Percentiles rank a stretch among this genome's conserved stretches.
phyloP scores from a whole-genome alignment of 64 coral and sea anemone species.

The Stylophora pistillata region DNA sequence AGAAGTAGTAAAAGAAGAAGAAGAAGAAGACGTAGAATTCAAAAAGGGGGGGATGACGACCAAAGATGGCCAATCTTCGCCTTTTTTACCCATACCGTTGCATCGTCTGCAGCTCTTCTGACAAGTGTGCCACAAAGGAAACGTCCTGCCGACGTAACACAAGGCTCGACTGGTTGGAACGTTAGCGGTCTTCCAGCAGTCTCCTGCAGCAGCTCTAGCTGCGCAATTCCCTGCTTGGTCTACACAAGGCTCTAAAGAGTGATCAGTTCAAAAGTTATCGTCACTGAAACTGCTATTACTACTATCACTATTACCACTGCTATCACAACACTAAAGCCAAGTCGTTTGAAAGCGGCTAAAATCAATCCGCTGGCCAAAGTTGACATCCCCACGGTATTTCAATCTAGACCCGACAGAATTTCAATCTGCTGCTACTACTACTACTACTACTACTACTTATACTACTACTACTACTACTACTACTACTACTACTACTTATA shows the following conservation, averaged over 20 bases:
- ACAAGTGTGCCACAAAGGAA: slow-evolving; percentile 3
- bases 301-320: too few species aligned
- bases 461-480: too few species aligned
- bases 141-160: neutral
- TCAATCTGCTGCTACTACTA: too few species aligned
- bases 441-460: too few species aligned
- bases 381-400: too few species aligned
- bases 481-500: too few species aligned
- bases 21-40: too few species aligned
- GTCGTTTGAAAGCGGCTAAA: too few species aligned
- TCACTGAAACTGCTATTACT: neutral
- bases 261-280: neutral
- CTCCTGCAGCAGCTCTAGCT: neutral
- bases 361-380: too few species aligned
- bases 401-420: too few species aligned
- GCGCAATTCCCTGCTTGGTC: neutral
- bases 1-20: too few species aligned
- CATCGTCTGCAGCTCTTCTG: slow-evolving; percentile 18
- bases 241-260: neutral
- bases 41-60: neutral
- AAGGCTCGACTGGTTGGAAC: neutral
- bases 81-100: neutral
- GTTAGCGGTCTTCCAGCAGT: slow-evolving; percentile 7
- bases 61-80: neutral
- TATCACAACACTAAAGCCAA: too few species aligned